phyloP scores from a whole-genome alignment of 2,888 invertebrate species.

The Luperina testacea region DNA sequence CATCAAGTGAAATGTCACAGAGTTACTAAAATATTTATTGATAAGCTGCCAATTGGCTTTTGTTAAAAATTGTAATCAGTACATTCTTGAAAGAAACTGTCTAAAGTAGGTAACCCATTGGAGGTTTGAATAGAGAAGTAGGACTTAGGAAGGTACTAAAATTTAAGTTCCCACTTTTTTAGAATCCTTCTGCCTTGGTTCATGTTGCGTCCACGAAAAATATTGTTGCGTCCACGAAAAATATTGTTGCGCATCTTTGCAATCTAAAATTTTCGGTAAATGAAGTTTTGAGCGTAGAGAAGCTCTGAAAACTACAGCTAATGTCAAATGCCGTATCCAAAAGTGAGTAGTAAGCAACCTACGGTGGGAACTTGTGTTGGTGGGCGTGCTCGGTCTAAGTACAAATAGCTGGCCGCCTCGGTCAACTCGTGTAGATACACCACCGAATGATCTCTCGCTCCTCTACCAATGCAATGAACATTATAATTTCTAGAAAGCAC shows the following conservation, averaged over 20 bases:
- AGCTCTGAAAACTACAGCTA: not conserved
- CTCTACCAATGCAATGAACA: slow-evolving; percentile 74
- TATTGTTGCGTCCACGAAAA: not conserved
- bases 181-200: no score
- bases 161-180: not conserved
- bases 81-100: not conserved
- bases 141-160: not conserved
- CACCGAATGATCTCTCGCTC: slow-evolving; percentile 71
- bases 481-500: slow-evolving; percentile 87
- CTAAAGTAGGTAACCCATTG: not conserved
- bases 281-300: not conserved
- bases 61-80: not conserved
- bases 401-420: slow-evolving; percentile 77
- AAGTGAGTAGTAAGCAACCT: slow-evolving; percentile 29
- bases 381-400: slow-evolving; percentile 83
- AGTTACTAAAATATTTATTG: slow-evolving; percentile 64
- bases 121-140: not conserved
- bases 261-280: not conserved
- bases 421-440: slow-evolving; percentile 72
- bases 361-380: slow-evolving; percentile 65
- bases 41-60: slow-evolving; percentile 18
- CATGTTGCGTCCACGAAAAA: not conserved
- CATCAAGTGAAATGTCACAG: slow-evolving; percentile 75
- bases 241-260: not conserved
- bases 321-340: slow-evolving; percentile 68